Base-by-base conservation (phyloP, 2,888 invertebrate species). In the Eupithecia subumbrata region DNA sequence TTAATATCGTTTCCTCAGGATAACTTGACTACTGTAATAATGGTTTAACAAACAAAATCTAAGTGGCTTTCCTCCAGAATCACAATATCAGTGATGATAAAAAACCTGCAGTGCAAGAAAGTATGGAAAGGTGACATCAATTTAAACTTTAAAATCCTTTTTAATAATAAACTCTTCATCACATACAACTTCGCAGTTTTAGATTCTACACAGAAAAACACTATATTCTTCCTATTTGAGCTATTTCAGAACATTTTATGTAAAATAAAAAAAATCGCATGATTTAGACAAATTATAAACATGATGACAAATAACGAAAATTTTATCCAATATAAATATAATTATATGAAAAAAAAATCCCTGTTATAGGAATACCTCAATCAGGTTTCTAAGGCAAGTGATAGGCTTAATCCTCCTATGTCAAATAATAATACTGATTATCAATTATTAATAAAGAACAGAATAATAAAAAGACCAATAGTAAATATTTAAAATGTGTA, bases 101-200 rank as follows among this genome's bases (percentile, higher is more conserved):
- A 71, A 68, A 48, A n/a, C n/a, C 69, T 22, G 8, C 25, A 34
- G 93, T 93, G 93, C 93, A 90, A 85, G 90, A 89, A 90, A 92
- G 90, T 45, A 40, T 37, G 40, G 89, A 89, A 89, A 86, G 89
- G 91, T 89, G 90, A 88, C 76, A 88, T 90, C 86, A 85, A 85
- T 86, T 83, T 82, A 86, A 84, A 87, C 82, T 87, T 85, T 85
- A 56, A 87, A 85, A 85, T 85, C 83, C 83, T 85, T 88, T 83
- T 86, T 87, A 56, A 22, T 83, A 85, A 87, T 86, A 88, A 91
- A 90, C 89, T 90, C 86, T 89, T 88, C 88, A 93, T 94, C 91
- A 94, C 92, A 92, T 87, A 86, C 90, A 81, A 25, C 84, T 78
- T 82, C 86, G 89, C 92, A 92, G 92, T 90, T 90, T 91, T 88